Base-by-base conservation (phyloP, 1,140 invertebrate species). In the Ooceraea biroi region DNA sequence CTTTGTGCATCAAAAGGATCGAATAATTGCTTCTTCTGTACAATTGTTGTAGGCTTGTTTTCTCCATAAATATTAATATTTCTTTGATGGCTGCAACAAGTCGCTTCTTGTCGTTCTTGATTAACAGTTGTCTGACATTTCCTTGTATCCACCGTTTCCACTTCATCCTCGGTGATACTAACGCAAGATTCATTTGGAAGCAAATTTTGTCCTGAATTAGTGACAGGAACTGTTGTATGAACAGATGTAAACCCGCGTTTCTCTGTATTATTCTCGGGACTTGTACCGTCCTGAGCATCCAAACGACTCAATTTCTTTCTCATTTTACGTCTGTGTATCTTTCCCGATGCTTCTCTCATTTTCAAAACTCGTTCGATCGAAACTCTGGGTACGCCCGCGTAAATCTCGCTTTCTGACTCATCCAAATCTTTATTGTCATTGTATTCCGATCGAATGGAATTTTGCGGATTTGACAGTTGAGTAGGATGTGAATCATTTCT, bases 91-190 rank as follows among this genome's bases (percentile, higher is more conserved):
- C 4, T 58, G 3, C 1, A 57, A 22, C 44, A 80, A 19, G 12
- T 19, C 0, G 41, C 25, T 27, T 68, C 14, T 41, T 27, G 76
- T 25, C 48, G 11, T 69, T 4, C 58, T 46, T 41, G 22, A 12
- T 12, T 8, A 25, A 30, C 5, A 10, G 1, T 14, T 27, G 30
- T 1, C 7, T 19, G 3, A 44, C 25, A 27, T 8, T 11, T 19
- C 2, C 30, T 22, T 10, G 19, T 25, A 22, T 10, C 14, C 7
- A 3, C 27, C 12, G 8, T 22, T 58, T 63, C 27, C 48, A 8
- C 30, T 60, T 91, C 77, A 55, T 91, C 60, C 46, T 91, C 85
- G 8, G 85, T 86, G 48, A 88, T 87, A 48, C 84, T 90, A 12
- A 87, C 12, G 55, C 73, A 85, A 11, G 90, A 91, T 63, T 92